Evolutionary conservation across 2,797 vertebrate genomes (phyloP), one percentile per base, ranked within the genome.

Genomic region (Echiichthys vipera): DNA sequence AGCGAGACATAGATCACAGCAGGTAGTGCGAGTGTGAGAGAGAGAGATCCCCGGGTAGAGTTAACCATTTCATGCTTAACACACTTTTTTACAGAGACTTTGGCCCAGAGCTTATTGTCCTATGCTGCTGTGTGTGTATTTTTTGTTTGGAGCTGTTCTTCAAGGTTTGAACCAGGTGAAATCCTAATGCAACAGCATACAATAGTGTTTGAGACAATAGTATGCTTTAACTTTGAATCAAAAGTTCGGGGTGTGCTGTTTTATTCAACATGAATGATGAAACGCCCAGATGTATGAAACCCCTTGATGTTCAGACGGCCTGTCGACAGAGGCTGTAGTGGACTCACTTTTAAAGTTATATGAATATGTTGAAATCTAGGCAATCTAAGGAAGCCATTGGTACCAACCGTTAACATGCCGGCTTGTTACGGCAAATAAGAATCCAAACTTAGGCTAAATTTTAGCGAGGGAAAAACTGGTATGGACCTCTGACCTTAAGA

Each of bases 1-100:
- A 32, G 43, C 83, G 79, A 81, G 84, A 89, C 88, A 90, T 82
- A 89, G 88, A 93, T 93, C 90, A 91, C 82, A 92, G 86, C 71
- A 81, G 78, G 81, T 71, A 72, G 62, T 80, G 74, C 3, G 20
- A 81, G 65, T 36, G n/a, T 18, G 46, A 68, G 65, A 42, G 50
- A 66, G 43, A 46, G 68, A 61, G 69, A 65, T 61, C 11, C 17
- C 55, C n/a, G 40, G 25, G 17, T 67, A 62, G 57, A 84, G 78
- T 84, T 85, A 88, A 84, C 85, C 70, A 64, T 84, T 89, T 87
- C 77, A 72, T 78, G 69, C 53, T 70, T 63, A 42, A 42, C 59
- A 64, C 14, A 20, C 17, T 32, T 37, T n/a, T 57, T 20, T 53
- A 64, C 7, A 39, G 7, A 61, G 45, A 55, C 32, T 34, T 20